Conservation (phyloP, 2,797 vertebrate genomes). For the Vireo griseus region DNA sequence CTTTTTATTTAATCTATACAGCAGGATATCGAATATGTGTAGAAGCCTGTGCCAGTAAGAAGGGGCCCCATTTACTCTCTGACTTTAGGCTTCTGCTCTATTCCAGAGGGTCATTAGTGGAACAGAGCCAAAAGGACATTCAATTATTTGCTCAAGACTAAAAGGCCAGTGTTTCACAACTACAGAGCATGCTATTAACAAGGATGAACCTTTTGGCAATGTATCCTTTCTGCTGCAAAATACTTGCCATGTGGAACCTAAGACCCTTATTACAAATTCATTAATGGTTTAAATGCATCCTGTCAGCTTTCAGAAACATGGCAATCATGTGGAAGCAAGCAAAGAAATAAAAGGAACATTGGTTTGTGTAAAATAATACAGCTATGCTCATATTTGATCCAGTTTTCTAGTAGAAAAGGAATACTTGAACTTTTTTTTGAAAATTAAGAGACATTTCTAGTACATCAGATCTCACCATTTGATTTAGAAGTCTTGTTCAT, state of each 20-base stretch:
- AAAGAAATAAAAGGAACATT: conserved; percentile 14
- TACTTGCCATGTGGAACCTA: conserved; percentile 54
- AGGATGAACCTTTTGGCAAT: conserved; percentile 59
- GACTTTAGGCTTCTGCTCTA: conserved; percentile 40
- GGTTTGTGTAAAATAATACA: conserved; percentile 44
- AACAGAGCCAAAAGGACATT: conserved; percentile 67
- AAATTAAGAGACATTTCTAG: neutral
- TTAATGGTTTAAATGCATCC: conserved; percentile 72
- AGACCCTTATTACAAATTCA: conserved; percentile 67
- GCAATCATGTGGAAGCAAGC: conserved; percentile 46
- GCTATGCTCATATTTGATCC: neutral
- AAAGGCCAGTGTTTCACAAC: conserved; percentile 25
- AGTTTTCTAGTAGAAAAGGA: neutral
- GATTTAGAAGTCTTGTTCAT: neutral
- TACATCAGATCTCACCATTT: neutral
- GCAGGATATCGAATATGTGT: neutral
- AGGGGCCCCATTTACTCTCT: conserved; percentile 27
- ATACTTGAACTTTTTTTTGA: neutral
- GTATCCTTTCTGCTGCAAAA: conserved; percentile 31
- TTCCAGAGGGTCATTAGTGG: conserved; percentile 67
- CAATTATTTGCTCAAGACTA: conserved; percentile 49
- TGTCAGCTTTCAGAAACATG: conserved; percentile 69
- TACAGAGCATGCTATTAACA: conserved; percentile 41
- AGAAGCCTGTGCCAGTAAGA: neutral
- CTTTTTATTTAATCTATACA: neutral